phyloP scores from a whole-genome alignment of 2,113 vertebrate species.

The Lethenteron reissneri region DNA sequence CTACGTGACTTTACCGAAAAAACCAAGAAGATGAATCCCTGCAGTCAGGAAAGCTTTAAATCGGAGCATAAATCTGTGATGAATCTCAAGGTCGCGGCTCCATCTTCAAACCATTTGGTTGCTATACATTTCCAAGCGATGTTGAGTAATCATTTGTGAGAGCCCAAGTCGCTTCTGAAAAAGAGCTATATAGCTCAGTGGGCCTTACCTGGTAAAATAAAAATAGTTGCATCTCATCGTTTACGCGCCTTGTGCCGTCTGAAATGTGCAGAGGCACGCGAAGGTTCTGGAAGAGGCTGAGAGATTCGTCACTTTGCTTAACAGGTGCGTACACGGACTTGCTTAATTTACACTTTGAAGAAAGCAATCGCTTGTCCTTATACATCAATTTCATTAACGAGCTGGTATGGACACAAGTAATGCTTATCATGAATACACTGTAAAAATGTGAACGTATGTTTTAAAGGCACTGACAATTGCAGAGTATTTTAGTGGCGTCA shows the following conservation, averaged over 20 bases:
- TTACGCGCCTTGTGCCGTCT: conserved; percentile 8
- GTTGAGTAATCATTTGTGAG: background rate
- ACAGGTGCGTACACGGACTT: conserved; percentile 23
- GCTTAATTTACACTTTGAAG: background rate
- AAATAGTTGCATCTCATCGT: background rate
- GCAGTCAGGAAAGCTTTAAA: no score
- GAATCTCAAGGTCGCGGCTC: background rate
- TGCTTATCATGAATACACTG: no score
- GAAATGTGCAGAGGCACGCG: conserved; percentile 27
- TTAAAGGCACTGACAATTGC: no score
- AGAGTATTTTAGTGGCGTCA: no score
- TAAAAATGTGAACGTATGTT: no score
- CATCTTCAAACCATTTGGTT: background rate
- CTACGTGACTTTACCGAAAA: no score
- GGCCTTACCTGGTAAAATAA: background rate
- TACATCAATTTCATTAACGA: no score
- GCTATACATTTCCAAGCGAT: background rate
- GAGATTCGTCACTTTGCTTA: conserved; percentile 31
- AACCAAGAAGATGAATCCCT: no score
- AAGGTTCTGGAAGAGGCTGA: conserved; percentile 37
- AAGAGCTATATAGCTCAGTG: no score
- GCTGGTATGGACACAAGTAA: no score
- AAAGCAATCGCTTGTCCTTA: no score
- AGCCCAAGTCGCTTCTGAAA: background rate
- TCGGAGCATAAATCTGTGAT: no score